Conservation (phyloP, 2,797 vertebrate species). For the Rhinatrema bivittatum region DNA sequence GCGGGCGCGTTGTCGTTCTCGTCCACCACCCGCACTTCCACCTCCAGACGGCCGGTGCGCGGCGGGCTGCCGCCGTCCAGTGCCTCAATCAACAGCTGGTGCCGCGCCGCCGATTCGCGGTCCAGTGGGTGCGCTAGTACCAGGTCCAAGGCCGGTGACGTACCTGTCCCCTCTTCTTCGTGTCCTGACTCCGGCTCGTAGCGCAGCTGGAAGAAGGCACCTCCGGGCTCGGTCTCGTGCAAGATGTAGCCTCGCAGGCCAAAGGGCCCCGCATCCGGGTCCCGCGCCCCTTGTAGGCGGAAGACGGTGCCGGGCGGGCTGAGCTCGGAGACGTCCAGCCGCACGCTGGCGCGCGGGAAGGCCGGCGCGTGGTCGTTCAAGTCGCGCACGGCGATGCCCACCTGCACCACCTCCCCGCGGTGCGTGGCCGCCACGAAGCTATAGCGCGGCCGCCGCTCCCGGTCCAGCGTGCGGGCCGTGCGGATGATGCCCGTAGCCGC, state of each 20-base stretch:
- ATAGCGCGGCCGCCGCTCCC: conserved; percentile 72
- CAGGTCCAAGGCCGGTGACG: conserved; percentile 55
- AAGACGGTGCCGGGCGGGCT: conserved; percentile 70
- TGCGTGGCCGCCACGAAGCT: conserved; percentile 82
- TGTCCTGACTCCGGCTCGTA: conserved; percentile 15
- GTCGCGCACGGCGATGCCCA: conserved; percentile 72
- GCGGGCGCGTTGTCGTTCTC: conserved; percentile 86
- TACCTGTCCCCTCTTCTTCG: background rate
- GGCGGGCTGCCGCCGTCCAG: conserved; percentile 79
- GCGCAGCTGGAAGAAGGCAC: conserved; percentile 16
- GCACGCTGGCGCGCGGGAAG: conserved; percentile 55
- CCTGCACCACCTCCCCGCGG: conserved; percentile 74
- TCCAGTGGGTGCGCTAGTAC: conserved; percentile 66
- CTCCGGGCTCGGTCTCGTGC: conserved; percentile 1
- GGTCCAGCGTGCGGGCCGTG: conserved; percentile 74
- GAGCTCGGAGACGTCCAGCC: conserved; percentile 73
- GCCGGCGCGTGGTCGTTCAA: conserved; percentile 81
- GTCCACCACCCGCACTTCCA: conserved; percentile 69
- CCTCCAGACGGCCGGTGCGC: conserved; percentile 56
- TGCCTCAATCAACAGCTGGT: conserved; percentile 70
- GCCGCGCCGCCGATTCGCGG: conserved; percentile 60
- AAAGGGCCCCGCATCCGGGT: conserved; percentile 70
- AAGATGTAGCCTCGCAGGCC: conserved; percentile 77
- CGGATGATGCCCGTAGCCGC: conserved; percentile 80
- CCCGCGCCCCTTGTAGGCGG: conserved; percentile 69